phyloP scores from a whole-genome alignment of 1,140 invertebrate genomes.

The Lerema accius region DNA sequence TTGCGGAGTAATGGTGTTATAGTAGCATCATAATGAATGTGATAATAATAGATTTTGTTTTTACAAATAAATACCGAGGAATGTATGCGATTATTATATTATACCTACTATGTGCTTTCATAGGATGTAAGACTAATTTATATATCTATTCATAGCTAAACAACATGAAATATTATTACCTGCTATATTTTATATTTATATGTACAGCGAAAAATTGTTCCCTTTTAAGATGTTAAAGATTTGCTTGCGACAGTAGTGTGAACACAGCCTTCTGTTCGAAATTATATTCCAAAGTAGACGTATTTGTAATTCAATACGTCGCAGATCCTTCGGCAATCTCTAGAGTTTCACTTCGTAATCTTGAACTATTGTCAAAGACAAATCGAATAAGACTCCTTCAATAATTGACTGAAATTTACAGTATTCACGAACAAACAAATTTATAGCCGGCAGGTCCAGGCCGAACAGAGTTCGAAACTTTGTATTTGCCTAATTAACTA shows the following conservation, averaged over 20 bases:
- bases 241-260: neutral
- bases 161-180: too few species aligned
- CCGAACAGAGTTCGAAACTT: constrained; percentile 55
- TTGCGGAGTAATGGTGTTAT: too few species aligned
- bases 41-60: too few species aligned
- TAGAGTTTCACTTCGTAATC: constrained; percentile 8
- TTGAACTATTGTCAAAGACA: constrained; percentile 20
- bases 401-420: constrained; percentile 48
- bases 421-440: constrained; percentile 57
- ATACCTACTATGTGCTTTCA: too few species aligned
- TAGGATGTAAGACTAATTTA: too few species aligned
- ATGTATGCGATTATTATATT: too few species aligned
- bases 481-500: constrained; percentile 74
- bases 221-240: neutral
- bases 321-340: neutral
- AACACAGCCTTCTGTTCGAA: neutral
- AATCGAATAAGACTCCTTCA: constrained; percentile 20
- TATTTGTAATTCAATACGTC: constrained; percentile 1
- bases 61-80: too few species aligned
- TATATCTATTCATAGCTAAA: too few species aligned
- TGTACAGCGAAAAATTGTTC: neutral
- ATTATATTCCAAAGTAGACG: constrained; percentile 1
- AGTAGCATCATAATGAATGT: too few species aligned
- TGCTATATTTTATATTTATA: neutral
- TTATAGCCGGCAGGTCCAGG: constrained; percentile 36